phyloP scores from a whole-genome alignment of 2,888 invertebrate species.

The Copidosoma aretas region DNA sequence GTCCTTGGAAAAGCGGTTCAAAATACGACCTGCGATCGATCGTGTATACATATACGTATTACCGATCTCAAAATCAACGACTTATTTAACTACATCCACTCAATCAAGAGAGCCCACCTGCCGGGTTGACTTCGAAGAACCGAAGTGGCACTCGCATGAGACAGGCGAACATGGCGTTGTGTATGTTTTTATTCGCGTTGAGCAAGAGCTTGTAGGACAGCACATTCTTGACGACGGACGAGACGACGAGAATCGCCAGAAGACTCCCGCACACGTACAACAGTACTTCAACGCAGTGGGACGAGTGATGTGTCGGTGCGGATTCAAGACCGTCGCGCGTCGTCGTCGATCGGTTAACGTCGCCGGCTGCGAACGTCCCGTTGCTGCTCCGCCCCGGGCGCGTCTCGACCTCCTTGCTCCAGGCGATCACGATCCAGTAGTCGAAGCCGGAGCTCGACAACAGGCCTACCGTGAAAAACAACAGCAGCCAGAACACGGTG shows the following conservation, averaged over 20 bases:
- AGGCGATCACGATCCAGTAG: conserved; percentile 79
- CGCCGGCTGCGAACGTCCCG: too few relatives aligned
- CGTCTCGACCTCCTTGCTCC: conserved; percentile 60
- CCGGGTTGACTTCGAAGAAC: conserved; percentile 72
- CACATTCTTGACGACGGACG: conserved; percentile 56
- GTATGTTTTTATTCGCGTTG: conserved; percentile 74
- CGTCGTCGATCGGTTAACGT: too few relatives aligned
- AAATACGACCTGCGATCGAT: conserved; percentile 72
- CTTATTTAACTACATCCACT: not conserved
- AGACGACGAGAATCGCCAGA: conserved; percentile 61
- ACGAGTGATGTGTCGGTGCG: too few relatives aligned
- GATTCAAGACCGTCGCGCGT: too few relatives aligned
- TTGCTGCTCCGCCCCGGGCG: too few relatives aligned
- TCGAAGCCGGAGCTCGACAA: conserved; percentile 74
- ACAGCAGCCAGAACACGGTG: conserved; percentile 65
- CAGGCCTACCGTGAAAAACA: conserved; percentile 73
- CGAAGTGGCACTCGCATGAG: conserved; percentile 77
- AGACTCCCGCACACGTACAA: conserved; percentile 67
- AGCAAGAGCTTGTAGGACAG: conserved; percentile 75
- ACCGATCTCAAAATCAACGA: too few relatives aligned
- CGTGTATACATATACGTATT: too few relatives aligned
- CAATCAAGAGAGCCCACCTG: too few relatives aligned
- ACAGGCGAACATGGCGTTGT: conserved; percentile 78
- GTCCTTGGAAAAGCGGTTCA: conserved; percentile 86
- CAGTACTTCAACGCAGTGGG: conserved; percentile 40